Base-by-base conservation (phyloP, 2,113 vertebrate genomes). In the Tachycineta bicolor region DNA sequence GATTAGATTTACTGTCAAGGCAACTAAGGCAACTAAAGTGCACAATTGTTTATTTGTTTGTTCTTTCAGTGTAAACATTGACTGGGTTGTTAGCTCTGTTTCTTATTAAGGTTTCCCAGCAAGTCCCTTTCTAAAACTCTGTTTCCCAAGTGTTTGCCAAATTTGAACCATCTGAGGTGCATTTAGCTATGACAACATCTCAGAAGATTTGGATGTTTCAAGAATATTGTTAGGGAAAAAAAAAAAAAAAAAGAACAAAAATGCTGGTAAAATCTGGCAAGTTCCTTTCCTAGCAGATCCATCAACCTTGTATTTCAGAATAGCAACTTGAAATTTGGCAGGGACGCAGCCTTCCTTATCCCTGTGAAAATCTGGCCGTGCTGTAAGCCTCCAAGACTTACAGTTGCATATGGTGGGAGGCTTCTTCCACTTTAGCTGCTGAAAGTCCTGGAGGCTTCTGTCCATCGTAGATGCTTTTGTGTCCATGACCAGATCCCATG, bases 21-120 rank as follows among this genome's bases (percentile, higher is more conserved):
- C 77, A 94, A 91, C 91, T 92, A 87, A 87, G 89, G 82, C 77
- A 94, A 91, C 91, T 92, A 93, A 95, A 94, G 95, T 92, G 82
- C 95, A 96, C 78, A 96, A 91, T 95, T 94, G 89, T 96, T 96
- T 96, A 60, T 97, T 95, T 96, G 93, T 96, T 96, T 96, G 89
- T 90, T 94, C 52, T 90, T 92, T 83, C 65, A 87, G 69, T 79
- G 21, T 93, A 94, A 97, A 96, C 87, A 80, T 83, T 5, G 44
- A 93, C 91, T 93, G 84, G 25, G 74, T 96, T 94, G 82, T 91
- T 91, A 95, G 63, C 70, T 95, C 86, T 95, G 92, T 93, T 97
- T 95, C 91, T 90, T 95, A 65, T 94, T 95, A 96, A 94, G 86
- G 84, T 89, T 96, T 94, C 89, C 87, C 87, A 96, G 70, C 53